These are phyloP conservation scores for Agrochola litura DNA, from an alignment of 2,888 invertebrate genomes.

Conservation along the genomic window DNA sequence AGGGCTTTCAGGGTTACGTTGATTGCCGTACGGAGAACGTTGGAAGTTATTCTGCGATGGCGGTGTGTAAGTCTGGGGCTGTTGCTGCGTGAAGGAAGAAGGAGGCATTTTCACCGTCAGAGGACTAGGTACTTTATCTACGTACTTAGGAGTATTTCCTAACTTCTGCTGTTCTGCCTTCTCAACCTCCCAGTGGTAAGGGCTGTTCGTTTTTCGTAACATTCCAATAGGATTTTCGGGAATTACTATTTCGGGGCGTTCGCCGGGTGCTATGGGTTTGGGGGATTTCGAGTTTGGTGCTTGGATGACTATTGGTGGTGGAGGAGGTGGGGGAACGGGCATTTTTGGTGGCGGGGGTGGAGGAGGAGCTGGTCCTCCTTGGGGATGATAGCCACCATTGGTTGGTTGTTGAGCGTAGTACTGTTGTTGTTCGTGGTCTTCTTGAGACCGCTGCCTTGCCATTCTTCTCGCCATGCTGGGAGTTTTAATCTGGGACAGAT, in stretches of 20 bases:
- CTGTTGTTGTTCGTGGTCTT: constrained; percentile 87
- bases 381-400: constrained; percentile 78
- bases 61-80: constrained; percentile 83
- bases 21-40: constrained; percentile 70
- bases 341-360: constrained; percentile 87
- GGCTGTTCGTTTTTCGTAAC: constrained; percentile 93
- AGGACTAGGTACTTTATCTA: constrained; percentile 87
- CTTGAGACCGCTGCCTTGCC: constrained; percentile 91
- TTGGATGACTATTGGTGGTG: constrained; percentile 91
- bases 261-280: constrained; percentile 90
- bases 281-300: constrained; percentile 87
- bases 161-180: constrained; percentile 89
- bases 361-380: constrained; percentile 84
- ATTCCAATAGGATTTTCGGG: constrained; percentile 93
- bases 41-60: constrained; percentile 78
- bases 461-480: constrained; percentile 96
- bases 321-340: constrained; percentile 90
- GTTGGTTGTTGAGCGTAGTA: constrained; percentile 73
- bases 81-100: constrained; percentile 82
- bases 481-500: constrained; percentile 96
- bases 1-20: constrained; percentile 85
- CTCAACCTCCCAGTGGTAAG: constrained; percentile 92
- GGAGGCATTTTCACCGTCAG: constrained; percentile 87
- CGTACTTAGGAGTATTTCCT: constrained; percentile 86
- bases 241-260: constrained; percentile 94